phyloP scores from a whole-genome alignment of 2,888 invertebrate species.

The Shargacucullia verbasci region DNA sequence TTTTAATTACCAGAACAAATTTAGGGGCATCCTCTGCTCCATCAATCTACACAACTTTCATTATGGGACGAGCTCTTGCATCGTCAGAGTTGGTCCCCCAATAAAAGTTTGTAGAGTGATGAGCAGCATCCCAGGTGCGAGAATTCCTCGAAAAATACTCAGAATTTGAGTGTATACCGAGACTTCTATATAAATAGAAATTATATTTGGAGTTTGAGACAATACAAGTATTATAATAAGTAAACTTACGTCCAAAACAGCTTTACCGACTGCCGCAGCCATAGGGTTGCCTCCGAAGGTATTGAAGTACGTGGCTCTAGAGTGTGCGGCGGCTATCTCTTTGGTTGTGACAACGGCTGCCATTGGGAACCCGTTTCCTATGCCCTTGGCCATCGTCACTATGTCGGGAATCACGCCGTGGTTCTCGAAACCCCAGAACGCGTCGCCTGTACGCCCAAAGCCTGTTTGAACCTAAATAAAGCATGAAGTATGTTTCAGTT shows the following conservation, averaged over 20 bases:
- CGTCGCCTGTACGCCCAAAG: constrained; percentile 97
- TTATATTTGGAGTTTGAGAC: no score
- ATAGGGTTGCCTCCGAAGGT: constrained; percentile 99
- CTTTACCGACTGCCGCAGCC: constrained; percentile 95
- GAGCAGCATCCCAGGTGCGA: no score
- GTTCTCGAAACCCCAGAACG: constrained; percentile 98
- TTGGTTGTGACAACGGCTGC: constrained; percentile 98
- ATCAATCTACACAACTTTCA: no score
- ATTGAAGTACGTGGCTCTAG: constrained; percentile 95
- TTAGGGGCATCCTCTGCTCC: no score
- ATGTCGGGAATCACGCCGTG: constrained; percentile 97
- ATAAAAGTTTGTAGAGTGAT: no score
- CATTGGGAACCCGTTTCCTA: constrained; percentile 98
- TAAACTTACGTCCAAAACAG: constrained; percentile 95
- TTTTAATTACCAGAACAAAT: no score
- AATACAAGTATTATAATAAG: background rate
- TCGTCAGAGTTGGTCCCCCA: no score
- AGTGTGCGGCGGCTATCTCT: constrained; percentile 94
- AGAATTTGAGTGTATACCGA: no score
- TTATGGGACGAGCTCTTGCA: no score
- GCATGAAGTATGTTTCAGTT: no score
- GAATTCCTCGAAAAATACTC: no score
- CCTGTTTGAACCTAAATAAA: constrained; percentile 95
- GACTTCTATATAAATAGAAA: no score
- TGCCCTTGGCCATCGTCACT: constrained; percentile 98